Base-by-base conservation (phyloP, 2,888 invertebrate species). In the Chloroclystis v-ata region DNA sequence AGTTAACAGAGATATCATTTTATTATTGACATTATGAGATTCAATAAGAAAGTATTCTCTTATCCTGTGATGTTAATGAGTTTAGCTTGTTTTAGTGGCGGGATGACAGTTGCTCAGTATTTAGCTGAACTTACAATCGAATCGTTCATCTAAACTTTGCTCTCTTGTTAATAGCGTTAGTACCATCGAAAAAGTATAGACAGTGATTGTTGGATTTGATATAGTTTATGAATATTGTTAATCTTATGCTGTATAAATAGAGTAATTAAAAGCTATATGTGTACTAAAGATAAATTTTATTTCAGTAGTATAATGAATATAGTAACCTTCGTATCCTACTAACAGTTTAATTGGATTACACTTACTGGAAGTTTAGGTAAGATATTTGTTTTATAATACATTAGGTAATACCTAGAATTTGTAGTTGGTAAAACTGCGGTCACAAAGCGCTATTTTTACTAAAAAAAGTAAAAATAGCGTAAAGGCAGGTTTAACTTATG, bases 161-260 rank as follows among this genome's bases (percentile, higher is more conserved):
- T 82, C 85, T 78, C 81, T 84, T 82, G 83, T 85, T 86, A 81
- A 78, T 85, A 82, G 82, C 73, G 74, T 82, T 86, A 85, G 83
- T 78, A 80, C 78, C 81, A 82, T 81, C 81, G 76, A 78, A 78
- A 77, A 79, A 78, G 75, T 82, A 78, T 84, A 85, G 83, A 69
- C 82, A 81, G 82, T 84, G 81, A 84, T 87, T 87, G 87, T 87
- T 87, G 87, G 87, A 87, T 87, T 86, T 87, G 87, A 86, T 83
- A 87, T 86, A 87, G 87, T 87, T 82, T 87, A 87, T 86, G 77
- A 82, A 86, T 85, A 87, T 83, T 86, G 87, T 87, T 87, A 87
- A 84, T 80, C 81, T 82, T 82, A 86, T 85, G 85, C 86, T 87
- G 85, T 87, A 87, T 83, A 87, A 87, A 87, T 85, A 87, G 85